Percentiles rank a stretch among this genome's conserved stretches.
Conservation (phyloP, 2,113 vertebrate species). For the Rostratula benghalensis region DNA sequence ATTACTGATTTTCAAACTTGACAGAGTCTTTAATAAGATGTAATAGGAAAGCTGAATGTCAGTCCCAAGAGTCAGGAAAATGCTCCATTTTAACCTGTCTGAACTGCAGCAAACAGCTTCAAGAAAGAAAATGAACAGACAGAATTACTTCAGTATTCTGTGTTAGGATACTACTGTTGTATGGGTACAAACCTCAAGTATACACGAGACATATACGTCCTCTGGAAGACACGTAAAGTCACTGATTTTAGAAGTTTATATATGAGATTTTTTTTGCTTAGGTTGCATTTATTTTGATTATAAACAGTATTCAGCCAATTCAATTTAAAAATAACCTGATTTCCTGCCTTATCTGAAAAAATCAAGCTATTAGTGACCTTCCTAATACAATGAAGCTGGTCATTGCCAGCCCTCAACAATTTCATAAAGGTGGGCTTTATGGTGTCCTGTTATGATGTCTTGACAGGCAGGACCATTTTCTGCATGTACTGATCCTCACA, state of each 20-base stretch:
- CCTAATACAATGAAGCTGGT: fast-evolving
- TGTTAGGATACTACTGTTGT: neutral
- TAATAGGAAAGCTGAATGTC: conserved; percentile 42
- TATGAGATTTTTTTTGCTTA: neutral
- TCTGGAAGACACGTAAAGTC: neutral
- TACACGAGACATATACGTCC: fast-evolving
- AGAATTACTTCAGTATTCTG: neutral
- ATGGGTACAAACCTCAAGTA: fast-evolving
- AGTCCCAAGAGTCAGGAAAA: conserved; percentile 44
- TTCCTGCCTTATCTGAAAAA: neutral
- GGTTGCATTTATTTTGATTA: neutral
- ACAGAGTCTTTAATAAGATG: conserved; percentile 50
- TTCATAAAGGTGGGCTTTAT: neutral
- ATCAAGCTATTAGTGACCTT: neutral
- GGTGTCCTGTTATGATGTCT: neutral
- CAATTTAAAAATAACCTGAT: neutral
- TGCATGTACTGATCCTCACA: neutral
- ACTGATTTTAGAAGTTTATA: neutral
- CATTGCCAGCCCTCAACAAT: neutral
- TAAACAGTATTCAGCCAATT: neutral
- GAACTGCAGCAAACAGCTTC: conserved; percentile 42
- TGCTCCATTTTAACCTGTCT: conserved; percentile 31
- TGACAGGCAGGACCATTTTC: neutral
- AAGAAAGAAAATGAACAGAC: neutral
- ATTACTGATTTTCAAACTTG: conserved; percentile 32